Conservation (phyloP, 2,113 vertebrate species). For the Lipotes vexillifer region DNA sequence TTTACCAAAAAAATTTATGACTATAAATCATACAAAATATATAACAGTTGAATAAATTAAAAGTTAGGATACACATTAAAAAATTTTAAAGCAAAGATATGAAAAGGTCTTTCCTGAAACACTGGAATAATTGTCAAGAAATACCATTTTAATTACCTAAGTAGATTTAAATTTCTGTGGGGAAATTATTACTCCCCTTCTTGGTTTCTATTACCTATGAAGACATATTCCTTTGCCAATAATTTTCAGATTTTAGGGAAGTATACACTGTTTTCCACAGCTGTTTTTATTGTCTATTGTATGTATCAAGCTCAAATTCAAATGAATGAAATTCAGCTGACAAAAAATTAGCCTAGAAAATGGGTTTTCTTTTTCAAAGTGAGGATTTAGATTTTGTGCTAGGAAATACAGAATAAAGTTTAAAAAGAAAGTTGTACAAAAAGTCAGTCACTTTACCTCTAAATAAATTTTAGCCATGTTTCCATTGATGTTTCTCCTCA, state of each 20-base stretch:
- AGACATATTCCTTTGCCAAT: constrained; percentile 56
- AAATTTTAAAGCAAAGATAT: neutral
- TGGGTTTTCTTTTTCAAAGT: constrained; percentile 52
- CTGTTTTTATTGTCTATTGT: constrained; percentile 65
- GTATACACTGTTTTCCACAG: constrained; percentile 58
- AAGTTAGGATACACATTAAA: neutral
- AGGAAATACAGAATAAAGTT: constrained; percentile 53
- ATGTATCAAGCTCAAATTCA: constrained; percentile 32
- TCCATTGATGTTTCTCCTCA: neutral
- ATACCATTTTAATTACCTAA: neutral
- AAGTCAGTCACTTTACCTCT: neutral
- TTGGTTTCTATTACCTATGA: constrained; percentile 41
- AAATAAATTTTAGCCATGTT: neutral
- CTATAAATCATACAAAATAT: neutral
- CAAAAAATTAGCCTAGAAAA: constrained; percentile 38
- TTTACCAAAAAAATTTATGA: neutral
- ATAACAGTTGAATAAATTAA: neutral
- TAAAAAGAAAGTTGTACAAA: neutral
- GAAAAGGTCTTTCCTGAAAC: neutral
- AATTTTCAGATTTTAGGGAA: constrained; percentile 61
- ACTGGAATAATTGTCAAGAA: neutral
- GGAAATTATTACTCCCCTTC: constrained; percentile 23
- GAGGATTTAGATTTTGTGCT: constrained; percentile 39
- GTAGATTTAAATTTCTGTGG: constrained; percentile 32
- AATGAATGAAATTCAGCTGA: constrained; percentile 55